Conservation (phyloP, 2,797 vertebrate genomes). For the Lepus townsendii region DNA sequence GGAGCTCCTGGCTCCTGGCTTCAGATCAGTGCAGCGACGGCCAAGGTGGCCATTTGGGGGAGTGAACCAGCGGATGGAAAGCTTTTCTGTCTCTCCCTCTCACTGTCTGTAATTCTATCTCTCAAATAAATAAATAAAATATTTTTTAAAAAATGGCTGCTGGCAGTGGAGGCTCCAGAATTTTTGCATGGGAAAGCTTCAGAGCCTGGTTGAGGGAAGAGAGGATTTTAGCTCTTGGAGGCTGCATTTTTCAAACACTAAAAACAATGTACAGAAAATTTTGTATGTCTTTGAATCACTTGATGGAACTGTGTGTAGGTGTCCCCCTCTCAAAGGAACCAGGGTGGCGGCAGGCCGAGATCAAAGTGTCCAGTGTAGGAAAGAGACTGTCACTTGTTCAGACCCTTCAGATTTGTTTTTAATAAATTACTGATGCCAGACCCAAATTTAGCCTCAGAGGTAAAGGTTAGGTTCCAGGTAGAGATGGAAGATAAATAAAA, state of each 20-base stretch:
- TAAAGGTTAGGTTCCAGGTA: background rate
- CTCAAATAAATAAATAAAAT: too few relatives aligned
- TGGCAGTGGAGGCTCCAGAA: background rate
- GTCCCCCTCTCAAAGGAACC: background rate
- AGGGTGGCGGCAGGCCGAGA: background rate
- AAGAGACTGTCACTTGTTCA: conserved; percentile 8
- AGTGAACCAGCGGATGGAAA: too few relatives aligned
- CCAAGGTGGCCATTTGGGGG: too few relatives aligned
- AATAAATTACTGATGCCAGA: background rate
- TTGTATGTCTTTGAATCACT: background rate
- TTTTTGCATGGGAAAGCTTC: background rate
- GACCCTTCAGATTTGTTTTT: conserved; percentile 32
- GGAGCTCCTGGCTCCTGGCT: too few relatives aligned
- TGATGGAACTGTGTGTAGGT: background rate
- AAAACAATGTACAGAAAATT: background rate
- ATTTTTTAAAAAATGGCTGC: background rate
- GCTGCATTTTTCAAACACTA: background rate
- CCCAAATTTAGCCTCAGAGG: background rate
- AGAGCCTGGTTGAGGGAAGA: background rate
- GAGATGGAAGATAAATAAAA: background rate
- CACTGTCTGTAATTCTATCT: too few relatives aligned
- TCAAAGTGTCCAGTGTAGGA: background rate
- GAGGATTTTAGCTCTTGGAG: background rate
- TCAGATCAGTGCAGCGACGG: too few relatives aligned
- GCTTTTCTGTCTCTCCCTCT: too few relatives aligned